Base-by-base conservation (phyloP, 2,797 vertebrate species). In the Notolabrus celidotus region DNA sequence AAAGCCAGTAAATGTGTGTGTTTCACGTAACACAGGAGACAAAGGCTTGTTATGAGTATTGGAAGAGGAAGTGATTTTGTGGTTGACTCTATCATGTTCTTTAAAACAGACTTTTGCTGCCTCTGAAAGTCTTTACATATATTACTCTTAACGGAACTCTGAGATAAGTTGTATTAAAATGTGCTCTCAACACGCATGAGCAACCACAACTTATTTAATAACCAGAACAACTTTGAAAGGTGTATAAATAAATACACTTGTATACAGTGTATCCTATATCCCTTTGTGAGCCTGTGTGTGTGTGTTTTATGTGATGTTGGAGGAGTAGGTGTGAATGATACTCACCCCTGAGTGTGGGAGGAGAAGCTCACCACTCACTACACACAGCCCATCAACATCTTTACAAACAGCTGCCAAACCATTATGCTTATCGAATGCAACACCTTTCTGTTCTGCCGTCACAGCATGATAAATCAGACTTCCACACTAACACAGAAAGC, bases 331-430 rank as follows among this genome's bases (percentile, higher is more conserved):
- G 79, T 78, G 54, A 78, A 52, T 12, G 1, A 19, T 59, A 33
- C 54, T 80, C 80, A 76, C 45, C 43, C 65, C 74, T 68, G 42
- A 53, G 69, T 10, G 75, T 84, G 53, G 85, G 80, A 80, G 76
- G 80, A 87, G 59, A 83, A 79, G 61, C 61, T 74, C 74, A 76
- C 65, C 10, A 53, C 58, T 87, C 82, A 65, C 62, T 72, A 75
- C 58, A 77, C 69, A 74, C 66, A 62, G 52, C 43, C 72, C 80
- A 82, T 82, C 79, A 63, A 56, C 36, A 46, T 64, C 77, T 52
- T 73, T 15, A 54, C 77, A 65, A 78, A 71, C 71, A 75, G 55
- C 77, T 69, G 63, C 54, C 17, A 15, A 65, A 51, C 56, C 58
- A 17, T 17, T 57, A 34, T 10, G 23, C 70, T 83, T 79, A 79